These are phyloP conservation scores for Charadrius vociferus DNA, from an alignment of 2,113 vertebrate species.

Conservation along the genomic window DNA sequence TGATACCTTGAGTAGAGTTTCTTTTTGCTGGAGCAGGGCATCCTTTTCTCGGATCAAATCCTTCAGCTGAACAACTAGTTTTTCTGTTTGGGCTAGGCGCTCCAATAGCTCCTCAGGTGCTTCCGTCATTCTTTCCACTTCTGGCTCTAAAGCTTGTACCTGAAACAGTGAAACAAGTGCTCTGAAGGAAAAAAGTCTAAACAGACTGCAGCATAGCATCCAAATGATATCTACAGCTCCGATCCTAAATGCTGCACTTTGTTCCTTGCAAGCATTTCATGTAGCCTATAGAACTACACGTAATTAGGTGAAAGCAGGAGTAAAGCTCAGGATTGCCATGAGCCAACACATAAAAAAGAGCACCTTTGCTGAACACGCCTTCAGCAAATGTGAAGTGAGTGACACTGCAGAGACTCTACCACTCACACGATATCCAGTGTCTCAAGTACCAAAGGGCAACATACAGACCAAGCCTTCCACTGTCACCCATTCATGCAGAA, in stretches of 20 bases:
- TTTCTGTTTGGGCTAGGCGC: conserved; percentile 85
- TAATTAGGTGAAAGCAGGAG: not conserved
- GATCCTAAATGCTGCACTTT: not conserved
- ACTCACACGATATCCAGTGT: not conserved
- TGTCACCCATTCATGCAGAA: not conserved
- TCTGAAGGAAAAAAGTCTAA: not conserved
- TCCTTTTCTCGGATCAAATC: conserved; percentile 89
- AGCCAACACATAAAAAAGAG: not conserved
- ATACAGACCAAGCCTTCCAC: not conserved
- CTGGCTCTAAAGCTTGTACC: conserved; percentile 65
- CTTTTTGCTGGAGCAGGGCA: conserved; percentile 78
- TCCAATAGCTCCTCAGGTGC: conserved; percentile 80
- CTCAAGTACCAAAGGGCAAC: not conserved
- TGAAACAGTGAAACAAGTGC: not conserved
- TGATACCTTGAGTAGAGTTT: conserved; percentile 82
- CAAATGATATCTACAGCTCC: not conserved
- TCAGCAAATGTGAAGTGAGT: not conserved
- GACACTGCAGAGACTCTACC: not conserved
- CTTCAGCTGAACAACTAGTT: conserved; percentile 88
- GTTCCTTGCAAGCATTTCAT: not conserved
- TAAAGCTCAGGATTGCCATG: not conserved
- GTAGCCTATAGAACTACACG: not conserved
- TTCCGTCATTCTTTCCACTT: conserved; percentile 49
- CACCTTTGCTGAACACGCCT: not conserved
- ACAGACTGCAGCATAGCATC: not conserved